A percentile compares a stretch with the other conserved stretches of the same genome.
Conservation (phyloP, 2,797 vertebrate genomes). For the Chaetophractus vellerosus region DNA sequence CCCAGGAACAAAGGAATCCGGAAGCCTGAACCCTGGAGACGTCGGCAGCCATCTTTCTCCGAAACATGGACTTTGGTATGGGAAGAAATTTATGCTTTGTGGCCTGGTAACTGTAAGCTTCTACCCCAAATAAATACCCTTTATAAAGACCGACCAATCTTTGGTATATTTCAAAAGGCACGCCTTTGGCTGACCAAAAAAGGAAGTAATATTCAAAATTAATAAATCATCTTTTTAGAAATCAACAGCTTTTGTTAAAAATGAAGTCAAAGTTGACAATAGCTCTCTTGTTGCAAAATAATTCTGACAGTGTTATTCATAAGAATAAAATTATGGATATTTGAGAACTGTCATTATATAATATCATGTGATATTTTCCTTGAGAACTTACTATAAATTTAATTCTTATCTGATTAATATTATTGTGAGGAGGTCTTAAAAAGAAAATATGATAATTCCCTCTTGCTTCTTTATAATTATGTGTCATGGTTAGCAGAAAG, state of each 20-base stretch:
- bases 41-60: too few species aligned
- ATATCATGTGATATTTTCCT: not conserved
- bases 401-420: not conserved
- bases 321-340: not conserved
- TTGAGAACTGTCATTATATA: slow-evolving; percentile 28
- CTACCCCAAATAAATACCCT: too few species aligned
- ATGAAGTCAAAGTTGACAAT: not conserved
- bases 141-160: too few species aligned
- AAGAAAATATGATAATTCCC: not conserved
- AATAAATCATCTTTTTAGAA: not conserved
- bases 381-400: slow-evolving; percentile 26
- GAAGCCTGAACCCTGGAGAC: too few species aligned
- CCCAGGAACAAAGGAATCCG: too few species aligned
- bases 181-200: too few species aligned
- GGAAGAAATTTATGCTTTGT: too few species aligned
- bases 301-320: slow-evolving; percentile 31
- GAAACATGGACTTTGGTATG: too few species aligned
- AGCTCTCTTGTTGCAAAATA: not conserved
- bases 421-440: not conserved
- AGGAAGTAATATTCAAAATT: not conserved
- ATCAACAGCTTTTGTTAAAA: slow-evolving; percentile 1
- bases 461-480: not conserved
- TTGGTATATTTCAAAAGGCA: too few species aligned
- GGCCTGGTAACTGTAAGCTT: too few species aligned
- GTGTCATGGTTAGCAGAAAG: not conserved